phyloP scores from a whole-genome alignment of 2,888 invertebrate genomes.

The Drosophila cognata region DNA sequence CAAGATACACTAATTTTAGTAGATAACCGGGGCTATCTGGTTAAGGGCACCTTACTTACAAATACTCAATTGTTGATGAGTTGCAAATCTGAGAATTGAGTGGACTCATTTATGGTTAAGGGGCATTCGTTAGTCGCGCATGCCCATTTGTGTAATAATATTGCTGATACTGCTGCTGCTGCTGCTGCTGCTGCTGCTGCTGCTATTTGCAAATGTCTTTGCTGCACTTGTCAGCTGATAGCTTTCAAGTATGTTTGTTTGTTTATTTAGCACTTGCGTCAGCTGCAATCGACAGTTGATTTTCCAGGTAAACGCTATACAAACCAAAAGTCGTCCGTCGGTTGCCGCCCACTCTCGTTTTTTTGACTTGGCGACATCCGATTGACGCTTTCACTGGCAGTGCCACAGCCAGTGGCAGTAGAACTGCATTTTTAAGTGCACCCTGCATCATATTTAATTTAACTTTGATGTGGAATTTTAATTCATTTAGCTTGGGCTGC shows the following conservation, averaged over 20 bases:
- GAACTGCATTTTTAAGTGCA: background rate
- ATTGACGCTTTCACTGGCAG: background rate
- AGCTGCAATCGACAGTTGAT: constrained; percentile 17
- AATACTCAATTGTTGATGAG: background rate
- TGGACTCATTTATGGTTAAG: background rate
- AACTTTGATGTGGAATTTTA: constrained; percentile 23
- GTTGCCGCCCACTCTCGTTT: background rate
- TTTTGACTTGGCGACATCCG: constrained; percentile 24
- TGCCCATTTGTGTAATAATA: background rate
- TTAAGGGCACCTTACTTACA: too few relatives aligned
- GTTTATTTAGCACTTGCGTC: constrained; percentile 32
- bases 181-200: background rate
- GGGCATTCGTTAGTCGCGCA: background rate
- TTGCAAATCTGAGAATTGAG: too few relatives aligned
- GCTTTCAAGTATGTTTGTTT: constrained; percentile 27
- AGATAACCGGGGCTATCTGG: too few relatives aligned
- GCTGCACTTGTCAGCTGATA: constrained; percentile 37
- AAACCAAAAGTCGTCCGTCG: constrained; percentile 9
- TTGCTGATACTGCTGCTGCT: background rate
- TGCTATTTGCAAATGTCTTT: background rate
- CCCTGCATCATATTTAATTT: constrained; percentile 36
- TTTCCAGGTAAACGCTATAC: constrained; percentile 12
- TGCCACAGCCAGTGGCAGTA: background rate
- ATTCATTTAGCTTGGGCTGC: background rate
- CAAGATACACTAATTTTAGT: too few relatives aligned